These are phyloP conservation scores for Gyps fulvus DNA, from an alignment of 2,113 vertebrate species.

Conservation along the genomic window DNA sequence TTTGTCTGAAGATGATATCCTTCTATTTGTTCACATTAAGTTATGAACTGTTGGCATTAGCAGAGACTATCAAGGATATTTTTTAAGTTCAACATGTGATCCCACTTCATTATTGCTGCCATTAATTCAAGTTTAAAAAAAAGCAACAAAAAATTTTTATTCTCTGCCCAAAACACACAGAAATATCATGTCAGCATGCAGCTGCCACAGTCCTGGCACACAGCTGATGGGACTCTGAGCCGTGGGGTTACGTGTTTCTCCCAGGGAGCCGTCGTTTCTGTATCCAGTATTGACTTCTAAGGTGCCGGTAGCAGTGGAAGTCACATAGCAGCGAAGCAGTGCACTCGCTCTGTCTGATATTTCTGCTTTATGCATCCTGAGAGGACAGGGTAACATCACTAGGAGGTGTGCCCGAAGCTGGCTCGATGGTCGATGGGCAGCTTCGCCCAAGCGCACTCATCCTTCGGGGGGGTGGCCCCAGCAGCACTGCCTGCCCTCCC, in stretches of 20 bases:
- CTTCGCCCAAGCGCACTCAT: not conserved
- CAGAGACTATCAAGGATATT: not conserved
- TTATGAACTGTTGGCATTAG: not conserved
- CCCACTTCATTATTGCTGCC: not conserved
- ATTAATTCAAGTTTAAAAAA: not conserved
- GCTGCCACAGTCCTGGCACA: not conserved
- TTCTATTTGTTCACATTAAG: not conserved
- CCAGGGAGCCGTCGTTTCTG: accelerated
- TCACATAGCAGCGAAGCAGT: not conserved
- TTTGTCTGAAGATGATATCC: not conserved
- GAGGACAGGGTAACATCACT: not conserved
- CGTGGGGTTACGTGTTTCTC: not conserved
- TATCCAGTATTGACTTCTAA: not conserved
- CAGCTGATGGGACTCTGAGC: not conserved
- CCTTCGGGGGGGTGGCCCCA: not conserved
- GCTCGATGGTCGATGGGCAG: not conserved
- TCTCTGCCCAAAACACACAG: not conserved
- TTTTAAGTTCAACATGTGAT: not conserved
- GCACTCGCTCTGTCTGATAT: not conserved
- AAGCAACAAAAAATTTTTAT: not conserved
- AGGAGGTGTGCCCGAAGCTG: not conserved
- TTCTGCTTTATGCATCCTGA: not conserved
- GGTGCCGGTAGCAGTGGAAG: not conserved
- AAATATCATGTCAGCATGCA: not conserved
- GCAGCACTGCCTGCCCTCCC: not conserved